Conservation (phyloP, 2,113 vertebrate species). For the Ictalurus furcatus region DNA sequence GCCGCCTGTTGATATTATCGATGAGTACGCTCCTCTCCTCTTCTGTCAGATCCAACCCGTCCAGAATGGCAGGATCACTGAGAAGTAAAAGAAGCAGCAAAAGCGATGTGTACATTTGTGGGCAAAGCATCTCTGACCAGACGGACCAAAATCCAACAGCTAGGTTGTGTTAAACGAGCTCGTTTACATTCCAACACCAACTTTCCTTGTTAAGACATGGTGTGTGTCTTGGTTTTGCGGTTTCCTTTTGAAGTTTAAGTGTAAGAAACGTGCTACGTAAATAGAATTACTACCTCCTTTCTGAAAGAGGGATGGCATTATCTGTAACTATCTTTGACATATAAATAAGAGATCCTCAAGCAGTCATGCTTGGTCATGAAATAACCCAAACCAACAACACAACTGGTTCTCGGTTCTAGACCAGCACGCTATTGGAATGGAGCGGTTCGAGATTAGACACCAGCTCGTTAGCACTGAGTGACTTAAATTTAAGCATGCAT, state of each 20-base stretch:
- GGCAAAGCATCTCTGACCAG: not conserved
- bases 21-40: constrained; percentile 89
- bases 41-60: constrained; percentile 91
- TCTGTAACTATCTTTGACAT: not conserved
- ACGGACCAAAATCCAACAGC: not conserved
- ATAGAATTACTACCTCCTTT: not conserved
- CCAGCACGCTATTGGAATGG: not conserved
- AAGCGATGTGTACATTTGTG: not conserved
- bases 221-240: not conserved
- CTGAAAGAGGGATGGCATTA: not conserved
- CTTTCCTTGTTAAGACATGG: not conserved
- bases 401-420: not conserved
- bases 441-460: not conserved
- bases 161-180: not conserved
- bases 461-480: not conserved
- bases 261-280: not conserved
- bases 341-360: not conserved
- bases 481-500: not conserved
- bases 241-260: not conserved
- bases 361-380: not conserved
- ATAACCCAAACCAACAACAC: not conserved
- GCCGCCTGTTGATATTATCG: constrained; percentile 95
- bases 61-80: constrained; percentile 92
- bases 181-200: not conserved
- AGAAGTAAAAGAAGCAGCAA: not conserved